Conservation (phyloP, 1,140 invertebrate genomes). For the Hirudo medicinalis region DNA sequence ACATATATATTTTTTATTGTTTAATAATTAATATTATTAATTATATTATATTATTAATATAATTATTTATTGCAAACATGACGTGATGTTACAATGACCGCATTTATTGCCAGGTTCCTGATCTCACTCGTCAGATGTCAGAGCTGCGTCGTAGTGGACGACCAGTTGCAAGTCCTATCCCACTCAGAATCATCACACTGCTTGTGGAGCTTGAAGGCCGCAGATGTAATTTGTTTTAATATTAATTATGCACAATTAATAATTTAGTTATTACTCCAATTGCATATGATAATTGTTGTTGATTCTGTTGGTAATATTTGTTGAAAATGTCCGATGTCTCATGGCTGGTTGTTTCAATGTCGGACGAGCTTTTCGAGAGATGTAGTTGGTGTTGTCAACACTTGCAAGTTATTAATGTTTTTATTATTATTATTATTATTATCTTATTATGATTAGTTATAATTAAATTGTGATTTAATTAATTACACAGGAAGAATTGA, state of each 20-base stretch:
- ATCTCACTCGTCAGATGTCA: conserved; percentile 75
- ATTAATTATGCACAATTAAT: background rate
- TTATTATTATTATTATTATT: no score
- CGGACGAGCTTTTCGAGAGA: no score
- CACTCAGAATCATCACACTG: conserved; percentile 69
- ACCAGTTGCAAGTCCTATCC: conserved; percentile 78
- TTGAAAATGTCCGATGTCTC: background rate
- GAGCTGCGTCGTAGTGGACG: conserved; percentile 76
- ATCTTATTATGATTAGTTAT: no score
- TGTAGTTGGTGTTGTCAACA: no score
- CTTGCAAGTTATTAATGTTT: no score
- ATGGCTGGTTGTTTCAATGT: background rate
- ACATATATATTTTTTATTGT: no score
- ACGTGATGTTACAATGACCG: no score
- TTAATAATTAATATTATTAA: no score
- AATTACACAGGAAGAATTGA: conserved; percentile 32
- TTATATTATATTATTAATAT: no score
- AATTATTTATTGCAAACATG: no score
- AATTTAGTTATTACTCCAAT: background rate
- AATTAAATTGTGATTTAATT: background rate
- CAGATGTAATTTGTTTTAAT: conserved; percentile 35
- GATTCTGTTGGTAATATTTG: background rate
- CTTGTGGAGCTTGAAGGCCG: conserved; percentile 58
- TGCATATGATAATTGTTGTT: background rate
- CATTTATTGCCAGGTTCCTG: conserved; percentile 54